These are phyloP conservation scores for Chlorodrepanis virens DNA, from an alignment of 2,113 vertebrate genomes.

Conservation along the genomic window DNA sequence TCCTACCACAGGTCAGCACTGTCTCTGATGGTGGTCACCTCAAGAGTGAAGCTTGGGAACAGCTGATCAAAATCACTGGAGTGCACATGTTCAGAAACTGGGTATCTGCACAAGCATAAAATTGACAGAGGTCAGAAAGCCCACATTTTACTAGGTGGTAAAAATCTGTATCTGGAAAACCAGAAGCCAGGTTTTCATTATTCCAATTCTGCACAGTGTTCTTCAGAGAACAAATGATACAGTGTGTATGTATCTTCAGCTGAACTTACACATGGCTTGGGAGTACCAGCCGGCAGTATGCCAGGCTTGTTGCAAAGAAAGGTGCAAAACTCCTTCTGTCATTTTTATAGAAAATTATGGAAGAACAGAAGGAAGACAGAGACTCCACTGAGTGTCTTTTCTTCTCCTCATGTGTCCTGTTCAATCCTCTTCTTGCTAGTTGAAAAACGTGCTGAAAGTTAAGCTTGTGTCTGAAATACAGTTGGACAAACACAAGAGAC, in stretches of 20 bases:
- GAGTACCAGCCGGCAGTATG: neutral
- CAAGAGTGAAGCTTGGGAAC: neutral
- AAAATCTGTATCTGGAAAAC: slow-evolving; percentile 52
- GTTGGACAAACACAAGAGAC: neutral
- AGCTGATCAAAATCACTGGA: neutral
- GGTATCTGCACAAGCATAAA: slow-evolving; percentile 51
- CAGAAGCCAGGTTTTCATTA: slow-evolving; percentile 54
- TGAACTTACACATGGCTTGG: neutral
- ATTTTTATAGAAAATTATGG: neutral
- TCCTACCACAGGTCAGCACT: neutral
- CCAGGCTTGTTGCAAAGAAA: slow-evolving; percentile 16
- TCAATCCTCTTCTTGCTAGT: neutral
- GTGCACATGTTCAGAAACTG: slow-evolving; percentile 13
- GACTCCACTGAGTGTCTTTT: neutral
- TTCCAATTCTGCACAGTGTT: slow-evolving; percentile 1
- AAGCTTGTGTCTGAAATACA: neutral
- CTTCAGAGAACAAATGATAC: slow-evolving; percentile 38
- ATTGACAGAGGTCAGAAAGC: slow-evolving; percentile 39
- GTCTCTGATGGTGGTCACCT: neutral
- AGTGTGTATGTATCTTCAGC: neutral
- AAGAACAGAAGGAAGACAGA: neutral
- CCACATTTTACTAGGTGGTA: slow-evolving; percentile 33
- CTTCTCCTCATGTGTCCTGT: neutral
- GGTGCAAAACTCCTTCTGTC: neutral
- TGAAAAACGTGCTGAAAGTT: slow-evolving; percentile 30